Base-by-base conservation (phyloP, 2,797 vertebrate genomes). In the Trachops cirrhosus region DNA sequence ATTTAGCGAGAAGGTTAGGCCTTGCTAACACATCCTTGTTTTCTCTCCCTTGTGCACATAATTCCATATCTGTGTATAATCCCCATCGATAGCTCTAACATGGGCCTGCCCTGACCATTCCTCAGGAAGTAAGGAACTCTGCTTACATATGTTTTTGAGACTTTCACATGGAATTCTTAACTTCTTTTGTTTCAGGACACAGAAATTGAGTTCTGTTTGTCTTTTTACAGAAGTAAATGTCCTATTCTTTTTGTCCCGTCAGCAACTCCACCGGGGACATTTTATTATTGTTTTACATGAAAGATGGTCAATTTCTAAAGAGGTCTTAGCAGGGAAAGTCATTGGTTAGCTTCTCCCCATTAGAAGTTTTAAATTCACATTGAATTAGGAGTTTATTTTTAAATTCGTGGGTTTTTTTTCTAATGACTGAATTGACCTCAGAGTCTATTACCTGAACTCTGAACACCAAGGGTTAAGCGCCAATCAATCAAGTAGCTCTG, bases 251-350 rank as follows among this genome's bases (percentile, higher is more conserved):
- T 57, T 37, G 2, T 64, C 15, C 44, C 67, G 29, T 62, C 59
- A 83, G 26, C 86, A 68, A 93, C 41, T 52, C 59, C 37, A 75
- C 44, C 39, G 48, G 37, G 34, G n/a, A 41, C 57, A 8, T 64
- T 92, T 92, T 71, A 71, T 89, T 88, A 54, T 92, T 95, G 5
- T 84, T 92, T 10, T 92, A 14, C 21, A 19, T 50, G 37, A 94
- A 77, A 89, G 59, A 85, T 39, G 21, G 44, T 95, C 79, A 39
- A 62, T 75, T 96, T 95, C 91, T 77, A 75, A 82, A 75, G 15
- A 54, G 8, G 7, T n/a, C 16, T 86, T 32, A 44, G 64, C 34
- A 75, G 32, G 14, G 18, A 75, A 88, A 75, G 24, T 74, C 50
- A 54, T 1, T 52, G 34, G 19, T 68, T 86, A 54, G 74, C 73